Evolutionary conservation across 1,140 invertebrate genomes (phyloP).

Genomic region (Adelges cooleyi): DNA sequence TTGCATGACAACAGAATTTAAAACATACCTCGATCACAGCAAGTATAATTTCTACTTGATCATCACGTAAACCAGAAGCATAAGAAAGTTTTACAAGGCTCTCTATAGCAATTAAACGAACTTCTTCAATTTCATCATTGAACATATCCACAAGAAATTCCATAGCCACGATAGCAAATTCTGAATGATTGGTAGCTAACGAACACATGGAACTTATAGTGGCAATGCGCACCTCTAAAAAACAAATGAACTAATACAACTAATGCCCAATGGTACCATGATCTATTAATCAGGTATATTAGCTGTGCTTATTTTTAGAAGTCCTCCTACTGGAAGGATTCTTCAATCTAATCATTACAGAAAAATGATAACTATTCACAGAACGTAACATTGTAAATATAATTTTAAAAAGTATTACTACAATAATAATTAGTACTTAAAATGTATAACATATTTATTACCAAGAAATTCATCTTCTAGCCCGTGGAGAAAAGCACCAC

Average conservation of each 20-base stretch:
- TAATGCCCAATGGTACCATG: background rate
- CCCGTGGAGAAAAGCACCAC: slow-evolving; percentile 96
- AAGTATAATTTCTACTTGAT: slow-evolving; percentile 92
- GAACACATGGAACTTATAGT: slow-evolving; percentile 87
- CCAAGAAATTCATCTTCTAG: slow-evolving; percentile 95
- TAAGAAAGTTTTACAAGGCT: slow-evolving; percentile 76
- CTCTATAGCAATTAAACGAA: slow-evolving; percentile 84
- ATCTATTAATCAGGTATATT: background rate
- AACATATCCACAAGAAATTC: slow-evolving; percentile 99
- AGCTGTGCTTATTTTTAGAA: background rate
- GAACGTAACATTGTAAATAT: background rate
- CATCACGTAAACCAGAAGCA: slow-evolving; percentile 80
- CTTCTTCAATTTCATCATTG: slow-evolving; percentile 98
- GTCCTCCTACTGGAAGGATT: background rate
- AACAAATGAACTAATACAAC: background rate
- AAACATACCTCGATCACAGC: slow-evolving; percentile 41
- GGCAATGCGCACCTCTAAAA: slow-evolving; percentile 81
- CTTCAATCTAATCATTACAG: background rate
- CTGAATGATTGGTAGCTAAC: slow-evolving; percentile 68
- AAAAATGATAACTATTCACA: background rate
- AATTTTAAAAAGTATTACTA: background rate
- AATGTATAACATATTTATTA: slow-evolving; percentile 37
- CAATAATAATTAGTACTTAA: background rate
- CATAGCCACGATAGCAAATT: slow-evolving; percentile 74
- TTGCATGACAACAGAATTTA: background rate